Percentiles rank a stretch among this genome's conserved stretches.
Conservation (phyloP, 2,113 vertebrate species). For the Lagopus muta region DNA sequence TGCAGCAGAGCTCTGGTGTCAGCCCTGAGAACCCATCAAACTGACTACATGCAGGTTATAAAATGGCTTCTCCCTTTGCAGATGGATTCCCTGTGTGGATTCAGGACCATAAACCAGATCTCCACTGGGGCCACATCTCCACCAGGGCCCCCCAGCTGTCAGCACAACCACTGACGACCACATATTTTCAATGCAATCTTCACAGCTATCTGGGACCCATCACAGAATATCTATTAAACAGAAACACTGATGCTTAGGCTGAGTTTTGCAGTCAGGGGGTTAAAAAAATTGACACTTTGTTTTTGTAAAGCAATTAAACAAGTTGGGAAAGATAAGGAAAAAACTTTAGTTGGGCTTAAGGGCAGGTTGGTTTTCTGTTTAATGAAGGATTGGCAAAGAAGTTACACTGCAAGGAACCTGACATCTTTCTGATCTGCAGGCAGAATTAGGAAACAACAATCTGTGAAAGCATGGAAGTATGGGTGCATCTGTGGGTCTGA, state of each 20-base stretch:
- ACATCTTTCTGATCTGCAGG: neutral
- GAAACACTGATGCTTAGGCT: neutral
- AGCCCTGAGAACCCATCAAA: neutral
- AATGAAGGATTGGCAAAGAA: neutral
- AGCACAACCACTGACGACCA: neutral
- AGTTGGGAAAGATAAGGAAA: fast-evolving
- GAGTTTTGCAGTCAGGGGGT: neutral
- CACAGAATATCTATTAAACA: conserved; percentile 29
- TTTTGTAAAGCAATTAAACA: neutral
- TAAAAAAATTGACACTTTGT: neutral
- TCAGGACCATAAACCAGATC: conserved; percentile 10
- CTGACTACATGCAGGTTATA: neutral
- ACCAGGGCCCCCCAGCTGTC: conserved; percentile 30
- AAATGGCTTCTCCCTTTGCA: conserved; percentile 25
- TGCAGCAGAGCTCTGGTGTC: neutral
- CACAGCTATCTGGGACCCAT: neutral
- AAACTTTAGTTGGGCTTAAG: neutral
- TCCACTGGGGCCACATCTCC: neutral
- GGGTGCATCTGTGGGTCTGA: neutral
- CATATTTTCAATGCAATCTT: conserved; percentile 21
- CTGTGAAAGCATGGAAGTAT: fast-evolving
- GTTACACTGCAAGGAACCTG: neutral
- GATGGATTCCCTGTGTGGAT: neutral
- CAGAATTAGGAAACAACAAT: neutral
- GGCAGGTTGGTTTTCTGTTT: neutral